Base-by-base conservation (phyloP, 2,888 invertebrate genomes). In the Stictocephala bisonia region DNA sequence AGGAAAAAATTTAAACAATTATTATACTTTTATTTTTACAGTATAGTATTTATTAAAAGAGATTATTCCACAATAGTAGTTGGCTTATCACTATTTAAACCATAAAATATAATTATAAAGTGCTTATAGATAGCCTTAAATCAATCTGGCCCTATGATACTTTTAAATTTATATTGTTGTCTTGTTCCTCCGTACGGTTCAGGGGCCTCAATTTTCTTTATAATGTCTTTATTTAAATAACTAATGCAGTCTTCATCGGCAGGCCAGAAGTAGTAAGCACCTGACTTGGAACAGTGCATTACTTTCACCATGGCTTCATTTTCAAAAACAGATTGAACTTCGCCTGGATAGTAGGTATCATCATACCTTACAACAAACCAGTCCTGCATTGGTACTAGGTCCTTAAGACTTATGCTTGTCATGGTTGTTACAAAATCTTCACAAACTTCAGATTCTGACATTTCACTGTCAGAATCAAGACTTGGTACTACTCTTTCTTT, bases 241-340 rank as follows among this genome's bases (percentile, higher is more conserved):
- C 24, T 41, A 15, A 66, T 66, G 66, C 66, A 66, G 27, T 60
- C 60, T n/a, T 66, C 66, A 22, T 66, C 66, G 40, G 40, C 24
- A 26, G 66, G 66, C 44, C 66, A 66, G 48, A 41, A 66, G 22
- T 58, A 58, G 35, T 66, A 66, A 6, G 41, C 26, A 15, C 66
- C 44, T 2, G 44, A 41, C 15, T 66, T 44, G 6, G 66, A 41
- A 66, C 2, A 3, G 15, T 44, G 66, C 66, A 66, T 44, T 18
- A 66, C 66, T 44, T 66, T 66, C 9, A 66, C 66, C 26, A 9
- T 9, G 3, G 41, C 66, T 44, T 66, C 66, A 41, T 66, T 66
- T 66, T 7, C n/a, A 18, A n/a, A n/a, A 15, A 66, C 48, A 31
- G 3, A 9, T 66, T 66, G 29, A 13, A 66, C 48, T 66, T 66